Base-by-base conservation (phyloP, 2,797 vertebrate genomes). In the Oophaga sylvatica region DNA sequence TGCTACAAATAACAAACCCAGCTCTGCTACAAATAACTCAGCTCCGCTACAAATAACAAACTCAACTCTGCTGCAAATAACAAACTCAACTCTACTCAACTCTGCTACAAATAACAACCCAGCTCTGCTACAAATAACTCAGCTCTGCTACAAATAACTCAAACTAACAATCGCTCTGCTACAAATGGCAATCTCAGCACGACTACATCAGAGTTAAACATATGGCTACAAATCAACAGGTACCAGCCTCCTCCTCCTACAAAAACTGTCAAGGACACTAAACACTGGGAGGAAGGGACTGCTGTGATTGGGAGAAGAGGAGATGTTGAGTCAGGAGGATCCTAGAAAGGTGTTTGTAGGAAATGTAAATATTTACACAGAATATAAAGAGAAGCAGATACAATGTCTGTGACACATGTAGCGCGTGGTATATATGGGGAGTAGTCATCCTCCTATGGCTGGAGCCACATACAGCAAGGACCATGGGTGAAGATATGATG, bases 211-310 rank as follows among this genome's bases (percentile, higher is more conserved):
- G 48, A 53, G 41, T 48, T 26, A 67, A 19, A 26, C 48, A 59
- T 35, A 83, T 31, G 26, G 19, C 29, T 19, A n/a, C 53, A 41
- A 71, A 31, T 73, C 82, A 84, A 84, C 82, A 84, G 82, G 82
- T 84, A 75, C 13, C 26, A 84, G 62, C 48, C 75, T 81, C 20
- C 79, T 81, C 20, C 79, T 22, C 60, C 41, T 22, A 13, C 60
- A 41, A 45, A 45, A 31, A 73, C 22, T 73, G 31, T 75, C 19
- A 75, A 45, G 57, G 29, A 75, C 12, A 56, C 15, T 19, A 83
- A 62, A 81, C 2, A 62, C 29, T 31, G 3, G 15, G 5, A 67
- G 80, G 60, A n/a, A 53, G 73, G n/a, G 45, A 41, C 29, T 0
- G 17, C 29, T 41, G 2, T 31, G 10, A 48, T 22, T 22, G 35